Conservation (phyloP, 1,140 invertebrate genomes). For the Archivesica marissinica region DNA sequence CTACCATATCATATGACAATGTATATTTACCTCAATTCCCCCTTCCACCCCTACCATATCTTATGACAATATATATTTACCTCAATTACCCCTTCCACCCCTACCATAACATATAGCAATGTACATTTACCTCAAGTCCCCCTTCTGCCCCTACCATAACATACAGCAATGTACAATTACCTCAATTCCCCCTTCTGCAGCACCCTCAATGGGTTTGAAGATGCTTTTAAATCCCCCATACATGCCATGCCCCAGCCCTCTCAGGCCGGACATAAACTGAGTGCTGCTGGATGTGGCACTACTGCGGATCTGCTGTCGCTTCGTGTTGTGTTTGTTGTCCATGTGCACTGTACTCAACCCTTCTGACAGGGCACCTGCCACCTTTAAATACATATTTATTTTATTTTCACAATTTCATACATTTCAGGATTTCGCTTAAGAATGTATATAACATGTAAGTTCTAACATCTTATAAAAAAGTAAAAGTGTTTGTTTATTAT, state of each 20-base stretch:
- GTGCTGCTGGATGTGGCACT: slow-evolving; percentile 87
- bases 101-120: too few species aligned
- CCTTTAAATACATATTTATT: too few species aligned
- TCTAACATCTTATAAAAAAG: too few species aligned
- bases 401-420: too few species aligned
- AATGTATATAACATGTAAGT: too few species aligned
- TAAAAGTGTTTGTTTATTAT: too few species aligned
- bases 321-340: slow-evolving; percentile 95
- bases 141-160: slow-evolving; percentile 93
- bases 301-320: slow-evolving; percentile 90
- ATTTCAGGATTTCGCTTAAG: too few species aligned
- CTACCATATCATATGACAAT: too few species aligned
- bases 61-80: too few species aligned
- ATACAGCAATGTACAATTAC: slow-evolving; percentile 84
- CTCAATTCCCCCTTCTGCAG: slow-evolving; percentile 92
- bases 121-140: slow-evolving; percentile 92
- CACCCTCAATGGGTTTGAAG: slow-evolving; percentile 95
- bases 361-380: slow-evolving; percentile 94
- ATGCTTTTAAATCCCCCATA: slow-evolving; percentile 96
- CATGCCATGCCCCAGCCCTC: slow-evolving; percentile 96
- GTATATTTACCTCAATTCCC: too few species aligned
- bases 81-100: too few species aligned
- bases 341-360: slow-evolving; percentile 93
- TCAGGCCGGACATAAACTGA: slow-evolving; percentile 95
- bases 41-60: too few species aligned